These are phyloP conservation scores for Myiotriccus ornatus DNA, from an alignment of 2,797 vertebrate genomes.

Conservation along the genomic window DNA sequence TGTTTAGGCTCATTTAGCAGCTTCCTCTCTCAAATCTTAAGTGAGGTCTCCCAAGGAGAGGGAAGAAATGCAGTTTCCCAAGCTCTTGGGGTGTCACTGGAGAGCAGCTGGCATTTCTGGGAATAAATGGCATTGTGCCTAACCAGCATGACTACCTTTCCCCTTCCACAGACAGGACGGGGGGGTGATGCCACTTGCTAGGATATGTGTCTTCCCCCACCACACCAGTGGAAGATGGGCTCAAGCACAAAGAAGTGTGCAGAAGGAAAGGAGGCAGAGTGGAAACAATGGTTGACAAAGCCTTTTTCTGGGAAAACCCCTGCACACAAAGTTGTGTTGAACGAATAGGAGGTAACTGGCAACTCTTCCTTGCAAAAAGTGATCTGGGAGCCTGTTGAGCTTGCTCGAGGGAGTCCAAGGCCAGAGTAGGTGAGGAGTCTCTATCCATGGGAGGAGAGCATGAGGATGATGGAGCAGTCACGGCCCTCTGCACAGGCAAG, in stretches of 20 bases:
- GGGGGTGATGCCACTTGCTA: fast-evolving
- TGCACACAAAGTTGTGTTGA: background rate
- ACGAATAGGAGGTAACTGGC: fast-evolving
- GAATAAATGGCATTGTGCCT: background rate
- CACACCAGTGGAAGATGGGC: fast-evolving
- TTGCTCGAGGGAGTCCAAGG: background rate
- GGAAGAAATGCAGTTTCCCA: background rate
- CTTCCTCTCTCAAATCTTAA: background rate
- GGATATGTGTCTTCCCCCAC: background rate
- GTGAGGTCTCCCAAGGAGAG: background rate
- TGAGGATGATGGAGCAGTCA: fast-evolving
- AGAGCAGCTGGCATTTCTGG: background rate
- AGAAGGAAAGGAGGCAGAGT: background rate
- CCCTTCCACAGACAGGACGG: background rate
- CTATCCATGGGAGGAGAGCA: background rate
- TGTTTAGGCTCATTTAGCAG: background rate
- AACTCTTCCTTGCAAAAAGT: background rate
- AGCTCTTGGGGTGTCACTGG: background rate
- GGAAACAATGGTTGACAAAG: background rate
- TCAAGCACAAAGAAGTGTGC: background rate
- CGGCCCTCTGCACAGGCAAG: background rate
- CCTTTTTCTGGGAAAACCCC: background rate
- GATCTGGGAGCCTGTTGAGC: background rate
- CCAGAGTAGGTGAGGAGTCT: background rate
- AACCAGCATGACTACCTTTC: fast-evolving